Conservation (phyloP, 2,888 invertebrate genomes). For the Eupithecia subumbrata region DNA sequence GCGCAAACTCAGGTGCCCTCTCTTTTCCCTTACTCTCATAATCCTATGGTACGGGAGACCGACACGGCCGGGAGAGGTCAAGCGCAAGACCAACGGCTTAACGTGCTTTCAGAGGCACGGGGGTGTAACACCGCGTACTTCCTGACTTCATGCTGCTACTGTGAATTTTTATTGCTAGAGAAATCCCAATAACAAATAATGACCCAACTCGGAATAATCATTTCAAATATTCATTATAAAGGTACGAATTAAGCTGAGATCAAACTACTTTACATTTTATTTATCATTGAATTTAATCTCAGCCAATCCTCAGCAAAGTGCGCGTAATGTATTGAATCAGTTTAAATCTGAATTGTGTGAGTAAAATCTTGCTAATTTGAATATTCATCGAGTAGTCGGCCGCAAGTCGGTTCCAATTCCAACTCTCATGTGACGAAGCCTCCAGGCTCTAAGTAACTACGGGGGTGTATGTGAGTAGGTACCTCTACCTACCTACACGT, state of each 20-base stretch:
- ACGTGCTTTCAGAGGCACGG: no score
- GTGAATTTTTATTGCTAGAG: no score
- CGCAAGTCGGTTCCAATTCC: constrained; percentile 71
- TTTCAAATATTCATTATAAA: no score
- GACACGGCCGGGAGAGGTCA: no score
- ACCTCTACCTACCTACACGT: neutral
- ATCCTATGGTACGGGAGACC: no score
- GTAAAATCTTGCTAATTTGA: constrained; percentile 77
- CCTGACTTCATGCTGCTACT: no score
- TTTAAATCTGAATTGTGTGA: constrained; percentile 65
- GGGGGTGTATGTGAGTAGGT: constrained; percentile 40
- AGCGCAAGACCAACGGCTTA: no score
- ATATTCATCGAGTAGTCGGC: constrained; percentile 75
- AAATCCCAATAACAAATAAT: no score
- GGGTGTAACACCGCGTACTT: no score
- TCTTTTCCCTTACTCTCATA: no score
- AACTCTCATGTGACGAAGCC: constrained; percentile 68
- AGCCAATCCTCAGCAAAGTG: constrained; percentile 34
- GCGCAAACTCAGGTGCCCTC: no score
- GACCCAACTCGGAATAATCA: no score
- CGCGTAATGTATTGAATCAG: constrained; percentile 52
- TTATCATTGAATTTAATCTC: neutral
- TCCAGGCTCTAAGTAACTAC: constrained; percentile 52
- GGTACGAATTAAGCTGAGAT: neutral
- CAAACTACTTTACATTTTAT: neutral